Base-by-base conservation (phyloP, 2,888 invertebrate species). In the Philereme transversata region DNA sequence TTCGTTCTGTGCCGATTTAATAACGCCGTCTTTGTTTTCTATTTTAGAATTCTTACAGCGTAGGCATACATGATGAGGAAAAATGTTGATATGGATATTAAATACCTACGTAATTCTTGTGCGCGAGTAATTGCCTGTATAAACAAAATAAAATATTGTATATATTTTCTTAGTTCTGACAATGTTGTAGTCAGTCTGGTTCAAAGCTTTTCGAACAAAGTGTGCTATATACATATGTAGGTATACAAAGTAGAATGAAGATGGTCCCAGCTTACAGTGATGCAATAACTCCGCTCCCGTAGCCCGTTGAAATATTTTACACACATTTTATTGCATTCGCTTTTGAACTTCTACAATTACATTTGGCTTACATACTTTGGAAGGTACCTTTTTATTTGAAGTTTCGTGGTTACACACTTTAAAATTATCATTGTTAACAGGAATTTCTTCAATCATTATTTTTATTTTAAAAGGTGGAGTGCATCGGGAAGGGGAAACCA, bases 401-500 rank as follows among this genome's bases (percentile, higher is more conserved):
- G 40, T 40, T 40, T 40, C 2, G 8, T 6, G 8, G 40, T 6
- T 40, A 40, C 36, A 5, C 7, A 36, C 22, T 36, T 36, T 7
- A 6, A 7, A 36, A 7, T 36, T 36, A 36, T 6, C 36, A 5
- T 36, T n/a, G n/a, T 7, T 38, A 38, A 7, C 5, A 8, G 8
- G 5, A 38, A 7, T 5, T 9, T 41, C 8, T 4, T 9, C 4
- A 41, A 3, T 43, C 4, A 43, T 5, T n/a, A 10, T 51, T 34
- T 11, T 51, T 5, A 51, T 54, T 10, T 34, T 43, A 50, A 45
- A 61, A 84, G 99, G 99, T 38, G 99, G 99, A 36, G 99, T 99
- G 9, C 99, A 99, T 86, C 94, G 98, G 5, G 95, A 95, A 50
- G 98, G 96, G 0, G 96, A 98, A 80, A 84, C 85, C n/a, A 96